Percentiles rank a stretch among this genome's conserved stretches.
Evolutionary conservation across 1,140 invertebrate species (phyloP).

Genomic region (Zelostemma sp.): DNA sequence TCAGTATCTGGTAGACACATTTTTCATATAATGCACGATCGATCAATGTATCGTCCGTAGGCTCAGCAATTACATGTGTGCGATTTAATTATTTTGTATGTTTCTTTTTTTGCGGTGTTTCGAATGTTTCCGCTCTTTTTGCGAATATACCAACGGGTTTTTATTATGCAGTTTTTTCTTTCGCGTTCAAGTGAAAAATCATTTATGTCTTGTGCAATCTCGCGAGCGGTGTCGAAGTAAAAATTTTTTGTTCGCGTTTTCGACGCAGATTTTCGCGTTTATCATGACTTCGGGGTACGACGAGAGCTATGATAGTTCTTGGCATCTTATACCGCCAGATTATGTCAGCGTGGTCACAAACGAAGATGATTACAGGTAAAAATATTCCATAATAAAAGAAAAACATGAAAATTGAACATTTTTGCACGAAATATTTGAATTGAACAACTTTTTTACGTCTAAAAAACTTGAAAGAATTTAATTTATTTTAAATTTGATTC

Average conservation of each 20-base stretch:
- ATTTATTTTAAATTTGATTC: too few species aligned
- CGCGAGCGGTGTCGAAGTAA: neutral
- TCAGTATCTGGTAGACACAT: constrained; percentile 69
- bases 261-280: constrained; percentile 14
- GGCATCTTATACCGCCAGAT: constrained; percentile 78
- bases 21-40: constrained; percentile 69
- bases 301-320: constrained; percentile 76
- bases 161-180: too few species aligned
- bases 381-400: too few species aligned
- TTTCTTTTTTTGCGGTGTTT: neutral
- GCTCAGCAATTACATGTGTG: constrained; percentile 55
- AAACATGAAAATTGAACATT: too few species aligned
- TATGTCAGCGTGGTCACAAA: constrained; percentile 72
- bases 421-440: too few species aligned
- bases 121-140: too few species aligned
- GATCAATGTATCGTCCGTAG: constrained; percentile 59
- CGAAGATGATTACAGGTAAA: constrained; percentile 73
- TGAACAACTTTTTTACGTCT: too few species aligned
- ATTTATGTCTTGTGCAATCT: too few species aligned
- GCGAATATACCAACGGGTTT: too few species aligned
- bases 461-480: too few species aligned
- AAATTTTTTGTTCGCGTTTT: neutral
- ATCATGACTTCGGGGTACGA: constrained; percentile 66
- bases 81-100: constrained; percentile 38
- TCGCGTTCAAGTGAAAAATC: too few species aligned